These are phyloP conservation scores for Xylota segnis DNA, from an alignment of 2,888 invertebrate species.

Conservation along the genomic window DNA sequence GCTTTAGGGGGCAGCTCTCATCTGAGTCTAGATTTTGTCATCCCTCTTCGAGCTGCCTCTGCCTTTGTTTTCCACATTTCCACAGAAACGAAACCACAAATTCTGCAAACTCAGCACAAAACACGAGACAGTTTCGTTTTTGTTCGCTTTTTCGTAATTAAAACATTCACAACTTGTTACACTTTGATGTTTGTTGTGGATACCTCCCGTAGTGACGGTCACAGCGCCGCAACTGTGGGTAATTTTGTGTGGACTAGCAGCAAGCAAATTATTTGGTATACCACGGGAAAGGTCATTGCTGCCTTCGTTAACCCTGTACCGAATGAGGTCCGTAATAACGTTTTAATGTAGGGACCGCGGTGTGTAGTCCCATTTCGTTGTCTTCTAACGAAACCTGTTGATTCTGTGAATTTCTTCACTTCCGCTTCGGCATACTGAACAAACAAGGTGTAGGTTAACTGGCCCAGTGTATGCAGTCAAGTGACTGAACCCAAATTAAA, in stretches of 20 bases:
- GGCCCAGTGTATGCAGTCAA: background rate
- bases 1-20: background rate
- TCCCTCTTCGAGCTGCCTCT: background rate
- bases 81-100: background rate
- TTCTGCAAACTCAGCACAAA: conserved; percentile 32
- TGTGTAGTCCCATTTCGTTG: conserved; percentile 14
- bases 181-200: conserved; percentile 16
- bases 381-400: conserved; percentile 43
- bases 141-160: conserved; percentile 48
- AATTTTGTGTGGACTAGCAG: conserved; percentile 34
- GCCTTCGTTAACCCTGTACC: conserved; percentile 15
- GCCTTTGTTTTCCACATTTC: conserved; percentile 12
- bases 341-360: conserved; percentile 33
- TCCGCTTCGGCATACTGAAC: conserved; percentile 26
- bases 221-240: background rate
- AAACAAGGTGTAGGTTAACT: conserved; percentile 17
- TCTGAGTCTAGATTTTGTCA: background rate
- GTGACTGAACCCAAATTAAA: background rate
- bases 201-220: conserved; percentile 18
- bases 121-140: conserved; percentile 10
- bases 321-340: conserved; percentile 31
- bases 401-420: conserved; percentile 4
- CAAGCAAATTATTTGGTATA: conserved; percentile 28
- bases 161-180: conserved; percentile 59
- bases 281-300: conserved; percentile 57